Percentiles rank a stretch among this genome's conserved stretches.
phyloP scores from a whole-genome alignment of 2,113 vertebrate species.

The Sinocyclocheilus grahami region DNA sequence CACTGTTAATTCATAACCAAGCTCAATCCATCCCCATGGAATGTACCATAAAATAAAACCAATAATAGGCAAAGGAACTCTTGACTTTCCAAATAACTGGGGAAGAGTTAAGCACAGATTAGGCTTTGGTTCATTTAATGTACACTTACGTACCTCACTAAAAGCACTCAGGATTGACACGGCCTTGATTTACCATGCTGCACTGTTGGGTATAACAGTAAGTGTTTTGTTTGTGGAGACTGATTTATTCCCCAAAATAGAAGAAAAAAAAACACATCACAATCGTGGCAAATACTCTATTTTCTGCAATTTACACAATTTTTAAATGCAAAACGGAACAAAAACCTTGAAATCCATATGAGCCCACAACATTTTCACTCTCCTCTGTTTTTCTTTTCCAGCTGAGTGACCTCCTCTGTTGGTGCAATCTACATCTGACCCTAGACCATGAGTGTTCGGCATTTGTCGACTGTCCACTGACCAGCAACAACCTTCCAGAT shows the following conservation, averaged over 20 bases:
- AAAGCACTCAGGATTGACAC: slow-evolving; percentile 36
- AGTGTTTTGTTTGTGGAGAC: slow-evolving; percentile 32
- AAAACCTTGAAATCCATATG: neutral
- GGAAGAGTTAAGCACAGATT: slow-evolving; percentile 65
- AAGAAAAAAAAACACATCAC: neutral
- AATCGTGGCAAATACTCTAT: neutral
- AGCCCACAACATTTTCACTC: slow-evolving; percentile 65
- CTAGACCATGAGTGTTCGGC: slow-evolving; percentile 66
- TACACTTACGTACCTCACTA: slow-evolving; percentile 44
- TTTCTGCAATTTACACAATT: neutral
- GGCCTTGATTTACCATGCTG: slow-evolving; percentile 23
- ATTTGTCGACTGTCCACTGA: slow-evolving; percentile 76
- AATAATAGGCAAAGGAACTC: slow-evolving; percentile 86
- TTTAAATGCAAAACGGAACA: neutral
- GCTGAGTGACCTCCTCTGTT: slow-evolving; percentile 70
- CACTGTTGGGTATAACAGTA: slow-evolving; percentile 3
- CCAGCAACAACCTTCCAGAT: slow-evolving; percentile 71
- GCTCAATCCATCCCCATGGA: slow-evolving; percentile 85
- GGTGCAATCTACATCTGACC: slow-evolving; percentile 72
- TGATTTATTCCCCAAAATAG: slow-evolving; percentile 3
- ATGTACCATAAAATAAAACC: slow-evolving; percentile 83
- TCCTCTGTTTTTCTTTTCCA: slow-evolving; percentile 76
- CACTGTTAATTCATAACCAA: slow-evolving; percentile 95
- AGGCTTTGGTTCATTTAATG: slow-evolving; percentile 67
- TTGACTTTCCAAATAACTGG: slow-evolving; percentile 85